phyloP scores from a whole-genome alignment of 2,113 vertebrate genomes.

The Cnemophilus loriae region DNA sequence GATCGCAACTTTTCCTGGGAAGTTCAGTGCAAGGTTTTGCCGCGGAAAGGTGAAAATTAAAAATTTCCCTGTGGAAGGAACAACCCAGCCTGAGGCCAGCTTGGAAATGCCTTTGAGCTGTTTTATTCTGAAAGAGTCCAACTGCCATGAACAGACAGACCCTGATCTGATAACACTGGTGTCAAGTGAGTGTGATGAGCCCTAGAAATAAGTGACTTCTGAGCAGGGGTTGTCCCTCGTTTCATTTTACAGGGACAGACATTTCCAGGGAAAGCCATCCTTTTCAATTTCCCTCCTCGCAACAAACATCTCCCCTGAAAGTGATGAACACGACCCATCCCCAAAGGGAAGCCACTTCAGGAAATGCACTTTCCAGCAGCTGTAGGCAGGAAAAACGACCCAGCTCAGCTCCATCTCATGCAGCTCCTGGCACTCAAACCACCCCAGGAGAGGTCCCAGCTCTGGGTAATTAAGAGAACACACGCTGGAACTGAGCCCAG shows the following conservation, averaged over 20 bases:
- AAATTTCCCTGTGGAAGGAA: not conserved
- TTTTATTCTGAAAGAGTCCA: not conserved
- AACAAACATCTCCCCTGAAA: not conserved
- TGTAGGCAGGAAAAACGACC: not conserved
- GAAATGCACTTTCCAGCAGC: not conserved
- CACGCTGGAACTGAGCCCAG: not conserved
- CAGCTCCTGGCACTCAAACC: not conserved
- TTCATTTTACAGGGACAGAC: not conserved
- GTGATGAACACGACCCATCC: not conserved
- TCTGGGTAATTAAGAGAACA: not conserved
- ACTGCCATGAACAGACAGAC: not conserved
- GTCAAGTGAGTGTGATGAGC: not conserved
- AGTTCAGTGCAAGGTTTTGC: not conserved
- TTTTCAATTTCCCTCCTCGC: not conserved
- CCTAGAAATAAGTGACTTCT: not conserved
- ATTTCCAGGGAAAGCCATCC: not conserved
- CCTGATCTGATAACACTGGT: not conserved
- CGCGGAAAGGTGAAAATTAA: not conserved
- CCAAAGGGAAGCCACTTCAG: not conserved
- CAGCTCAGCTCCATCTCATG: not conserved
- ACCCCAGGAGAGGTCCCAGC: not conserved
- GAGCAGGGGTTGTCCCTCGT: not conserved
- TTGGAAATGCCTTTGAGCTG: not conserved
- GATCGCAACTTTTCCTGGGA: not conserved
- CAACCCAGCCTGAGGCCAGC: fast-evolving